These are phyloP conservation scores for Polymixis lichenea DNA, from an alignment of 2,888 invertebrate genomes.

Conservation along the genomic window DNA sequence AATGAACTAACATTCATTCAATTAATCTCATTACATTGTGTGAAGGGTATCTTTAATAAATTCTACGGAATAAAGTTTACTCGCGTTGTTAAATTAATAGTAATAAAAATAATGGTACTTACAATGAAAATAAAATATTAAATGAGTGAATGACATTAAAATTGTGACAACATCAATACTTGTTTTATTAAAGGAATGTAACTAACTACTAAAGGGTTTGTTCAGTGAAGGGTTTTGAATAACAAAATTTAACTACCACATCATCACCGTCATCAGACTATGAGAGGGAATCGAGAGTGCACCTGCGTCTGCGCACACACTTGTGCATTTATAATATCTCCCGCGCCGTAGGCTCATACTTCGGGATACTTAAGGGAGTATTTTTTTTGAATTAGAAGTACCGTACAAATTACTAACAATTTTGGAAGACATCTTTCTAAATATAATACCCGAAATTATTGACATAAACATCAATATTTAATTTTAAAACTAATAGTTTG, in stretches of 20 bases:
- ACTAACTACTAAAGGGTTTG: slow-evolving; percentile 7
- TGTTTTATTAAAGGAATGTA: slow-evolving; percentile 24
- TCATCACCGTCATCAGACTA: neutral
- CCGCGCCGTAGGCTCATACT: neutral
- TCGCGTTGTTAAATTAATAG: slow-evolving; percentile 8
- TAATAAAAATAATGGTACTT: slow-evolving; percentile 32
- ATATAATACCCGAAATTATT: slow-evolving; percentile 5
- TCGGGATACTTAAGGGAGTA: slow-evolving; percentile 1
- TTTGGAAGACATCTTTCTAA: slow-evolving; percentile 26
- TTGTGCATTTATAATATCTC: too few species aligned
- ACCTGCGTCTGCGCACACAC: neutral
- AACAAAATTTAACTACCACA: neutral
- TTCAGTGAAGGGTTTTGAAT: neutral
- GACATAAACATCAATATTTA: slow-evolving; percentile 10
- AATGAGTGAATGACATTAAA: slow-evolving; percentile 9
- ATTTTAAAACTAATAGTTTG: slow-evolving; percentile 18
- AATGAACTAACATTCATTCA: slow-evolving; percentile 19
- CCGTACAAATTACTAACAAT: neutral
- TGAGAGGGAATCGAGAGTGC: neutral
- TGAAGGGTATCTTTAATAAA: slow-evolving; percentile 30
- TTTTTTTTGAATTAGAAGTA: slow-evolving; percentile 6
- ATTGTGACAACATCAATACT: slow-evolving; percentile 50
- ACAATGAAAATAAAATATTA: slow-evolving; percentile 31
- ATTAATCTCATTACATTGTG: slow-evolving; percentile 59
- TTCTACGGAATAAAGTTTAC: slow-evolving; percentile 28